phyloP scores from a whole-genome alignment of 2,888 invertebrate genomes.

The Charanyca ferruginea region DNA sequence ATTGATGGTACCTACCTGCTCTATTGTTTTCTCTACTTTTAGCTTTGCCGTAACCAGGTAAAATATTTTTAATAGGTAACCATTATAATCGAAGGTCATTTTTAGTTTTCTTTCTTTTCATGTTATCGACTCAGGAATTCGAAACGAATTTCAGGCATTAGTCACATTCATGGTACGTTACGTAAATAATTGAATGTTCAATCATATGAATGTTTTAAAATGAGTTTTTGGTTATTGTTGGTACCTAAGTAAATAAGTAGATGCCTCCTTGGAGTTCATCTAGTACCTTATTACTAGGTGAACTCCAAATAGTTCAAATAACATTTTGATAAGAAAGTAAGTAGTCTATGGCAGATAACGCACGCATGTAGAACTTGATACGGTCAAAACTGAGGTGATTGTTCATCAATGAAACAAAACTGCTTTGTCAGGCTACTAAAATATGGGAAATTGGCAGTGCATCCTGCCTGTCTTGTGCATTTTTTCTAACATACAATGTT shows the following conservation, averaged over 20 bases:
- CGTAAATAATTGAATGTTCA: conserved; percentile 16
- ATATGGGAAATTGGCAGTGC: not conserved
- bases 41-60: too few relatives aligned
- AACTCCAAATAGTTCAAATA: conserved; percentile 30
- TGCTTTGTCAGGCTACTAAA: too few relatives aligned
- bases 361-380: conserved; percentile 16
- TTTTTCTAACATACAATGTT: not conserved
- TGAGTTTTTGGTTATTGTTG: not conserved
- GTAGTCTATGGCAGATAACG: conserved; percentile 29
- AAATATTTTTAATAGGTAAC: conserved; percentile 9
- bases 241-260: not conserved
- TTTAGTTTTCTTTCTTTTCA: conserved; percentile 6
- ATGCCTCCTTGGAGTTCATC: too few relatives aligned
- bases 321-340: conserved; percentile 38
- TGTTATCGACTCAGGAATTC: conserved; percentile 54
- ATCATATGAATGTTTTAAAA: conserved; percentile 2
- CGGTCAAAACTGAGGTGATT: not conserved
- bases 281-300: too few relatives aligned
- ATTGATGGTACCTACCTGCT: conserved; percentile 16
- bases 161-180: conserved; percentile 44
- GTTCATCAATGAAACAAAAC: not conserved
- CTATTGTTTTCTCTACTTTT: too few relatives aligned
- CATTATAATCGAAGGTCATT: conserved; percentile 13
- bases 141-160: conserved; percentile 52
- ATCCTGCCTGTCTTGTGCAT: not conserved